Evolutionary conservation across 2,888 invertebrate genomes (phyloP), one percentile per base, ranked within the genome.

Genomic region (Gortyna flavago): DNA sequence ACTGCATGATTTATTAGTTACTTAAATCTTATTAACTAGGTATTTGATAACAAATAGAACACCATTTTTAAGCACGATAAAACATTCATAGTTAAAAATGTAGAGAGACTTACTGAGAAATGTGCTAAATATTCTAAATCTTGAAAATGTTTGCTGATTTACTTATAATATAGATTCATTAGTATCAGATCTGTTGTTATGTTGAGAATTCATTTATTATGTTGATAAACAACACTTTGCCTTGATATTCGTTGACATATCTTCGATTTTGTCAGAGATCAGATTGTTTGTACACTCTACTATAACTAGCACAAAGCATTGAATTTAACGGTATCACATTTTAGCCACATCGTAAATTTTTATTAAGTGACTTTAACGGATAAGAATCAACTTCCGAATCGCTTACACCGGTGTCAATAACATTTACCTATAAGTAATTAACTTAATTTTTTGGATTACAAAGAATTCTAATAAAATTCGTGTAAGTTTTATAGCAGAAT

Each of bases 11-110:
- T 91, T 92, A 93, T 94, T 94, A 94, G 92, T 96, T 96, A 94
- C 94, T 95, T 96, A 95, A 93, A 94, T 92, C 97, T 97, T 97
- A 97, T 93, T 57, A 95, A 90, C 97, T 97, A 97, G 94, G 94
- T 96, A 96, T 96, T 96, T 96, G 94, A 96, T 97, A 97, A 97
- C 96, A 97, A 97, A 97, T 96, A 97, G 97, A 97, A 97, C 97
- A 97, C 97, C 97, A 96, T 96, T 95, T 88, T 96, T 96, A 97
- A 97, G 97, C 97, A 97, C 97, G 97, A 97, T 96, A 97, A 97
- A 97, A 97, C 97, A 97, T 97, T 96, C 94, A 97, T 97, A 97
- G 96, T 96, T 96, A 96, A 97, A 96, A 96, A 95, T 96, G 96
- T 97, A 97, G 97, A 97, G 97, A 97, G 96, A 97, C 96, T 95